These are phyloP conservation scores for Meloidogyne floridensis DNA, from an alignment of 1,140 invertebrate genomes.

Conservation along the genomic window DNA sequence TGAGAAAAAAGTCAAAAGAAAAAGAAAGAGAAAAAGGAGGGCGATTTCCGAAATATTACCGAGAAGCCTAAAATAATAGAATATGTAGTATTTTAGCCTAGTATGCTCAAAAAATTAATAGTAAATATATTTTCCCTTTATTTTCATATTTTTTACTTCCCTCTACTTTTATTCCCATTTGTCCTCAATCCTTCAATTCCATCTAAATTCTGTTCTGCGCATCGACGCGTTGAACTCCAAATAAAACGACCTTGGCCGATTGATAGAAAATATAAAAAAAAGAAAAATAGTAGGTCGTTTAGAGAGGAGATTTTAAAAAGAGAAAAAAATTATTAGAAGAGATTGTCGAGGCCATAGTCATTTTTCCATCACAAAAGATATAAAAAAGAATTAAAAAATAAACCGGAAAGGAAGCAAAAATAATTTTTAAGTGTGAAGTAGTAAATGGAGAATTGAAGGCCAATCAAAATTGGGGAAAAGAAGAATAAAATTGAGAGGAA, in stretches of 20 bases:
- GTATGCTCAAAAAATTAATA: no score
- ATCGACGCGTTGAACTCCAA: not conserved
- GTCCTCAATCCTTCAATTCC: not conserved
- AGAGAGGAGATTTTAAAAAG: not conserved
- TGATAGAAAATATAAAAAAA: not conserved
- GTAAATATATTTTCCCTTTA: not conserved
- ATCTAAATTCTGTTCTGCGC: not conserved
- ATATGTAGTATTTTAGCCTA: no score
- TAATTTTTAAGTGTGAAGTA: not conserved
- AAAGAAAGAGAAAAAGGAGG: no score
- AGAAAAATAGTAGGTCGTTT: slow-evolving; percentile 1
- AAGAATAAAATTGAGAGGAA: not conserved
- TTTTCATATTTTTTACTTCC: not conserved
- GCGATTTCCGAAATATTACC: no score
- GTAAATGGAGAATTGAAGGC: not conserved
- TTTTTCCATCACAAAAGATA: not conserved
- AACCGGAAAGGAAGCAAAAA: not conserved
- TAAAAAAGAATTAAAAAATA: not conserved
- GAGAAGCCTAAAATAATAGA: no score
- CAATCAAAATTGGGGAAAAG: not conserved
- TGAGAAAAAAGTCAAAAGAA: no score
- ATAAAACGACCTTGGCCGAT: slow-evolving; percentile 22
- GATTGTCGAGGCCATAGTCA: not conserved
- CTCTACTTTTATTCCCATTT: no score
- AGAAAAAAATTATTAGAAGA: not conserved